Base-by-base conservation (phyloP, 2,113 vertebrate genomes). In the Nothocercus nigrocapillus region DNA sequence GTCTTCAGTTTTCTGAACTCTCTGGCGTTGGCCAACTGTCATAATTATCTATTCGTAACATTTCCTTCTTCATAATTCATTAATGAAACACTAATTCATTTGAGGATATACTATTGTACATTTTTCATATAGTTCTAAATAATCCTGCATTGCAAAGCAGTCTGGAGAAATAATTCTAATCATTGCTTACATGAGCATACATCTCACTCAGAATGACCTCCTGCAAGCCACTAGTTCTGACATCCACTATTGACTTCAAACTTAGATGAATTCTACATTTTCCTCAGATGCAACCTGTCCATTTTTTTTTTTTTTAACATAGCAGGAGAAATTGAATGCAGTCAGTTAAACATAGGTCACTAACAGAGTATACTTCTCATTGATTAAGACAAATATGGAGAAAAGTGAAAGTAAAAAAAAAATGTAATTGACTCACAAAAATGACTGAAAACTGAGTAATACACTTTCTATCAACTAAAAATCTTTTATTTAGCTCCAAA, bases 161-260 rank as follows among this genome's bases (percentile, higher is more conserved):
- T 53, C 18, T 63, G n/a, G 15, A 86, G 49, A 74, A 77, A 89
- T 8, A 70, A 81, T 63, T 78, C 40, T 36, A 64, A 94, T 47
- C 12, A 53, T 5, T 51, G 27, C 47, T 13, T 22, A 67, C 20
- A 11, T 59, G 30, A 90, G 9, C 22, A 47, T 3, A 6, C 25
- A 42, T 61, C 10, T 63, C 77, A 12, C 56, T 67, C 30, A 70
- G 45, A 4, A 4, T 54, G 11, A 45, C 47, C 59, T 84, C n/a
- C 6, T 12, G 56, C 7, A 25, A 40, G 5, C 19, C 13, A 76
- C 3, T 30, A 70, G 40, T 25, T 53, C 14, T 49, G 17, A 24
- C 63, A 40, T 12, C 11, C 1, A 0, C 30, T 88, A 49, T 0
- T 53, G 27, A 69, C 22, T 53, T 74, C 12, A 27, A 30, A 75